Evolutionary conservation across 2,797 vertebrate genomes (phyloP).

Genomic region (Eulemur mongoz): DNA sequence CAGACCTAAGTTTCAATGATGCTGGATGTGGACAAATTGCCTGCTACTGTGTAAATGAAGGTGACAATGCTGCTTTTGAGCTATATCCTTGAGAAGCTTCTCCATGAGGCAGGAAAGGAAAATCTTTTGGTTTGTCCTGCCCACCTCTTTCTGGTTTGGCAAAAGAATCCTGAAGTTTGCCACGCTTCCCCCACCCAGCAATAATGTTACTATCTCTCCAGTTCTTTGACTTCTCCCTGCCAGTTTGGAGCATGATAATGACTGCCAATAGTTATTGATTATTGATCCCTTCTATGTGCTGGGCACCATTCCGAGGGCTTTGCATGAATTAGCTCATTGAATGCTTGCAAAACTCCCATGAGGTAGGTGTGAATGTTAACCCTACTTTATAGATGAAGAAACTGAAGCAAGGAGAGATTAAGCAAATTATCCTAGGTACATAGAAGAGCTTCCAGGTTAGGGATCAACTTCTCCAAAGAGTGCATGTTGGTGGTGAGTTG

Average conservation of each 20-base stretch:
- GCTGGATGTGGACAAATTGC: not conserved
- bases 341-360: not conserved
- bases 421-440: not conserved
- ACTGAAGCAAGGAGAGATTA: not conserved
- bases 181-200: not conserved
- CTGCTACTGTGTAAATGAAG: not conserved
- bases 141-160: not conserved
- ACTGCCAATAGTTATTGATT: not conserved
- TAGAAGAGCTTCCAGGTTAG: not conserved
- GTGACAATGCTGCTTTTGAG: not conserved
- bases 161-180: not conserved
- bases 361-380: not conserved
- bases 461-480: not conserved
- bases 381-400: not conserved
- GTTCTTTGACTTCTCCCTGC: not conserved
- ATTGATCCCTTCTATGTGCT: not conserved
- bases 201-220: not conserved
- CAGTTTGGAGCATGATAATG: not conserved
- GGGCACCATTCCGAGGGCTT: not conserved
- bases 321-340: not conserved
- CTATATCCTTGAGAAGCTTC: not conserved
- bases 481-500: not conserved
- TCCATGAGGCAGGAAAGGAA: not conserved
- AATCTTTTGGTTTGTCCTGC: not conserved
- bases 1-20: not conserved